These are phyloP conservation scores for Characodon lateralis DNA, from an alignment of 2,797 vertebrate genomes.

Conservation along the genomic window DNA sequence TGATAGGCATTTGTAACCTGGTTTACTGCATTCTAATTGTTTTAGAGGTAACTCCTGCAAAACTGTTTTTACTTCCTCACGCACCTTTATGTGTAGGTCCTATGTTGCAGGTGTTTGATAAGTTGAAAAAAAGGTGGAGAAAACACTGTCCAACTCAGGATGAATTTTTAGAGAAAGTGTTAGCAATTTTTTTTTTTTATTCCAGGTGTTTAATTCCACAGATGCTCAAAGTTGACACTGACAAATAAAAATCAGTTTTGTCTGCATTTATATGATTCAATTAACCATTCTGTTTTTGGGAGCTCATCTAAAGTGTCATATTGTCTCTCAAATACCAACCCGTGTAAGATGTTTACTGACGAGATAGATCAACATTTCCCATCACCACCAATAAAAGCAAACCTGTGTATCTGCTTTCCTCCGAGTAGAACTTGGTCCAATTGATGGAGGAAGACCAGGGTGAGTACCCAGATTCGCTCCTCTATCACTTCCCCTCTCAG, in stretches of 20 bases:
- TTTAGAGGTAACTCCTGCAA: not conserved
- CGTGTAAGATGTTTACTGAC: not conserved
- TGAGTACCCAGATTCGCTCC: conserved; percentile 84
- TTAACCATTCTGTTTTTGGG: not conserved
- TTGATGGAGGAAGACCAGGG: conserved; percentile 82
- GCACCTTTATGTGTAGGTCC: not conserved
- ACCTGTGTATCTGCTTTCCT: not conserved
- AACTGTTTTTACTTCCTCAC: not conserved
- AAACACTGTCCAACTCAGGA: not conserved
- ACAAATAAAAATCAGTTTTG: not conserved
- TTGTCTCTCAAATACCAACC: not conserved
- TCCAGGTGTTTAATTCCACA: too few relatives aligned
- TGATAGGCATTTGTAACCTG: not conserved
- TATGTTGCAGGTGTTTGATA: not conserved
- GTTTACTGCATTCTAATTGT: not conserved
- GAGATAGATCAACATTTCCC: not conserved
- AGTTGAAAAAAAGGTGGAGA: not conserved
- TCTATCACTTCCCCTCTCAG: conserved; percentile 88
- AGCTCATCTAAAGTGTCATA: not conserved
- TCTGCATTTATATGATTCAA: not conserved
- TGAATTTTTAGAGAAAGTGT: not conserved
- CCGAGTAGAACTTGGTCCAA: conserved; percentile 77
- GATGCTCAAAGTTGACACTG: not conserved
- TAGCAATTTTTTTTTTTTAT: not conserved
- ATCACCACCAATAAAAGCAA: not conserved